phyloP scores from a whole-genome alignment of 2,888 invertebrate genomes.

The Eilema griseolum region DNA sequence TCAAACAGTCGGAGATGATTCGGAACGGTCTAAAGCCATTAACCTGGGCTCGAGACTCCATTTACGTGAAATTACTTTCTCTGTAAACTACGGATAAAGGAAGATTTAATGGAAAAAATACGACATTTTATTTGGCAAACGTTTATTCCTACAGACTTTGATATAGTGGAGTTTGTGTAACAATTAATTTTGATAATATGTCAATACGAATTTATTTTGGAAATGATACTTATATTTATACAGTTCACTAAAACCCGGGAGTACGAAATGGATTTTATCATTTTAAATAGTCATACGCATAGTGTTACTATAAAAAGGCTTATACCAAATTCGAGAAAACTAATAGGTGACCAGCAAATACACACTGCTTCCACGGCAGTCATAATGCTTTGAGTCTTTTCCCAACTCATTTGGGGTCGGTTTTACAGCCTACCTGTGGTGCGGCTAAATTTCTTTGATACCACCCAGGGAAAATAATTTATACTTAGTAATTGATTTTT shows the following conservation, averaged over 20 bases:
- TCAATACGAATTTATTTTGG: constrained; percentile 30
- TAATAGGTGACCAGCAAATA: too few species aligned
- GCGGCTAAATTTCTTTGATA: too few species aligned
- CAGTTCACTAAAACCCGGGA: neutral
- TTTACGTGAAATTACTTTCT: constrained; percentile 66
- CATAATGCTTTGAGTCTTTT: too few species aligned
- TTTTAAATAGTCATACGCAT: too few species aligned
- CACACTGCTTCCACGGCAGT: too few species aligned
- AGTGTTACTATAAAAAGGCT: too few species aligned
- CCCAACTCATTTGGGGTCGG: too few species aligned
- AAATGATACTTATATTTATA: constrained; percentile 23
- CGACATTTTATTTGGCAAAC: constrained; percentile 37
- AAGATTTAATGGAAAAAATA: constrained; percentile 55
- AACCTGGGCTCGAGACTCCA: constrained; percentile 55
- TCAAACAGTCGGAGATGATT: constrained; percentile 52
- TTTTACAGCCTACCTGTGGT: too few species aligned
- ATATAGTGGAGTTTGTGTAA: constrained; percentile 25
- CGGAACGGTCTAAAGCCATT: constrained; percentile 52
- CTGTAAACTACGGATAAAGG: constrained; percentile 55
- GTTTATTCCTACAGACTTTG: constrained; percentile 20
- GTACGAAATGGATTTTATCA: neutral
- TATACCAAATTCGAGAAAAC: too few species aligned
- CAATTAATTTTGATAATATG: constrained; percentile 43
- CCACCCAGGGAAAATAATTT: too few species aligned
- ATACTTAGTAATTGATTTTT: too few species aligned